A percentile compares a stretch with the other conserved stretches of the same genome.
Evolutionary conservation across 2,888 invertebrate genomes (phyloP).

Genomic region (Drosophila suboccidentalis): DNA sequence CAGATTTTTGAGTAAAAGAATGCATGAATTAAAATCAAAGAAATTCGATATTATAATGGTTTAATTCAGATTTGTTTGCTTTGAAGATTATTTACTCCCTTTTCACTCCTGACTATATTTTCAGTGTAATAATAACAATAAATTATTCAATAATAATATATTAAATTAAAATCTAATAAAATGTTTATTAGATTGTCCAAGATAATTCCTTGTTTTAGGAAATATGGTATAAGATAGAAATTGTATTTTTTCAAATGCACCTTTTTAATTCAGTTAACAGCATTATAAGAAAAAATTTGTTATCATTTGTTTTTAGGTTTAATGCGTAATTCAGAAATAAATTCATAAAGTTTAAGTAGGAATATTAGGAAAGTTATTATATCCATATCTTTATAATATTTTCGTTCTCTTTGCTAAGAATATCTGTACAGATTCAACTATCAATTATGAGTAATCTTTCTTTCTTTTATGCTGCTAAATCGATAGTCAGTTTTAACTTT

Average conservation of each 20-base stretch:
- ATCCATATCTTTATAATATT: too few relatives aligned
- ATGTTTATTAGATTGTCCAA: background rate
- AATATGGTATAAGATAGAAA: background rate
- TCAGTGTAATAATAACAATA: too few relatives aligned
- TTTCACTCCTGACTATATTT: too few relatives aligned
- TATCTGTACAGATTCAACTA: background rate
- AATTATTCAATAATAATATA: too few relatives aligned
- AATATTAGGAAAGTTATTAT: too few relatives aligned
- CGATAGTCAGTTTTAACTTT: background rate
- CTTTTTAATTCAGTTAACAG: too few relatives aligned
- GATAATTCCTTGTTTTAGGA: too few relatives aligned
- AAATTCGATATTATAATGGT: background rate
- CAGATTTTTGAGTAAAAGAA: constrained; percentile 1
- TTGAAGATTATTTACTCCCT: background rate
- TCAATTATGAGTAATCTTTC: background rate
- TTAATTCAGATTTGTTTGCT: background rate
- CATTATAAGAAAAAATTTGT: too few relatives aligned
- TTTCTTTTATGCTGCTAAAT: background rate
- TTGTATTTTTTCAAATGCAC: background rate
- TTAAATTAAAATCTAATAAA: too few relatives aligned
- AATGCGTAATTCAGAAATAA: too few relatives aligned
- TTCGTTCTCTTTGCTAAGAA: background rate
- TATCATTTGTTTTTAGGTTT: too few relatives aligned
- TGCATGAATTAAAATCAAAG: background rate
- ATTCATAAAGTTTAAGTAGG: too few relatives aligned